Percentiles rank a stretch among this genome's conserved stretches.
Evolutionary conservation across 2,888 invertebrate species (phyloP).

Genomic region (Macrophya annulata): DNA sequence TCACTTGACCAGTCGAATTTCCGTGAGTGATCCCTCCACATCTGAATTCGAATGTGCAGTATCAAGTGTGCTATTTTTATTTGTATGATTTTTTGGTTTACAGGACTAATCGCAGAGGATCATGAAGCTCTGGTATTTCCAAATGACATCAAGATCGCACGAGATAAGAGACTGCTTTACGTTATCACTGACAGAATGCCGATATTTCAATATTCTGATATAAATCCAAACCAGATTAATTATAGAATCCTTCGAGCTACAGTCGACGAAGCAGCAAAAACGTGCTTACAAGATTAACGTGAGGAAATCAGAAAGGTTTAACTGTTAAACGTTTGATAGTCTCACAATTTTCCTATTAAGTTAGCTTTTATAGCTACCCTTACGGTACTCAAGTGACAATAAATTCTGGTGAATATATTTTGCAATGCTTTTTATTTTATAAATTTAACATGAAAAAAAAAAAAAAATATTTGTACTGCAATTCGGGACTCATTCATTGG

Average conservation of each 20-base stretch:
- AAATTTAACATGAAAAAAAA: neutral
- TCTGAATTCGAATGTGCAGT: slow-evolving; percentile 29
- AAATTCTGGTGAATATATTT: neutral
- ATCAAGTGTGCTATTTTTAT: neutral
- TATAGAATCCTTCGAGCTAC: slow-evolving; percentile 57
- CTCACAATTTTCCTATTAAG: neutral
- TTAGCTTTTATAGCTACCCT: neutral
- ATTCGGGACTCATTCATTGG: neutral
- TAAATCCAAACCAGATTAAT: slow-evolving; percentile 65
- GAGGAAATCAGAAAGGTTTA: neutral
- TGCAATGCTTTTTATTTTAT: neutral
- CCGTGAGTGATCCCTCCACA: slow-evolving; percentile 66
- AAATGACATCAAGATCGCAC: slow-evolving; percentile 84
- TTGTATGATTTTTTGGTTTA: slow-evolving; percentile 65
- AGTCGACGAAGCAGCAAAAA: slow-evolving; percentile 40
- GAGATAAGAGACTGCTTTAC: slow-evolving; percentile 68
- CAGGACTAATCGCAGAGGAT: slow-evolving; percentile 86
- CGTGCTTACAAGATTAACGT: slow-evolving; percentile 1
- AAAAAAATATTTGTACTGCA: neutral
- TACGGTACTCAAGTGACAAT: neutral
- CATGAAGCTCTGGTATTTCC: slow-evolving; percentile 87
- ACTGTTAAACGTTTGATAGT: neutral
- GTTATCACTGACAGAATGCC: slow-evolving; percentile 74
- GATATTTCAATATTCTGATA: slow-evolving; percentile 66
- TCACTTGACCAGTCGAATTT: slow-evolving; percentile 84